Percentiles rank a stretch among this genome's conserved stretches.
Conservation (phyloP, 2,888 invertebrate genomes). For the Myathropa florea region DNA sequence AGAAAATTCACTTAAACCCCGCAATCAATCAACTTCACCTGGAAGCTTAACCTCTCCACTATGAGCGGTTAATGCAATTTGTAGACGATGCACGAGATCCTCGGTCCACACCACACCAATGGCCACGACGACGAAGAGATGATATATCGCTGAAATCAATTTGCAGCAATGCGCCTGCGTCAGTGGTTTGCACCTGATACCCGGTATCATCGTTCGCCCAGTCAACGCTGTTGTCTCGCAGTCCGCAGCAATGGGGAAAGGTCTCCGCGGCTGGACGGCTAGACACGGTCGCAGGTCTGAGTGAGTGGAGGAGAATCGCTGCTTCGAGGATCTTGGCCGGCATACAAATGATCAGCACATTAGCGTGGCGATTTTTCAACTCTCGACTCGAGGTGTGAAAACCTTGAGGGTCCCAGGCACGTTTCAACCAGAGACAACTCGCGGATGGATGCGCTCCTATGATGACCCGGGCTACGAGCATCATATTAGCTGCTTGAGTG, state of each 20-base stretch:
- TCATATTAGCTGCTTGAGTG: slow-evolving; percentile 58
- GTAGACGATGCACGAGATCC: slow-evolving; percentile 41
- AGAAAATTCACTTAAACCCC: slow-evolving; percentile 60
- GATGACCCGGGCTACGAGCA: slow-evolving; percentile 64
- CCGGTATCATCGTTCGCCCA: slow-evolving; percentile 61
- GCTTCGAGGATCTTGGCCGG: slow-evolving; percentile 61
- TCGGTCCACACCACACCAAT: slow-evolving; percentile 1
- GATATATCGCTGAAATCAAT: slow-evolving; percentile 69
- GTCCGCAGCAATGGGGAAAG: slow-evolving; percentile 47
- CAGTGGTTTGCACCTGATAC: slow-evolving; percentile 62
- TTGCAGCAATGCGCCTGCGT: slow-evolving; percentile 54
- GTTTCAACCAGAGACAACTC: slow-evolving; percentile 33
- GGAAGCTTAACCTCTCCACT: slow-evolving; percentile 67
- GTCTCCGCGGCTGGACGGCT: slow-evolving; percentile 22
- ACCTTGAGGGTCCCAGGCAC: slow-evolving; percentile 51
- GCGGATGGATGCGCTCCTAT: slow-evolving; percentile 18
- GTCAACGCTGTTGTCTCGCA: slow-evolving; percentile 60
- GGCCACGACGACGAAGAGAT: slow-evolving; percentile 44
- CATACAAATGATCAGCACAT: slow-evolving; percentile 70
- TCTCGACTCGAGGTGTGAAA: slow-evolving; percentile 64
- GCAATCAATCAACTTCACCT: slow-evolving; percentile 64
- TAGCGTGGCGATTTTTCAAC: slow-evolving; percentile 68
- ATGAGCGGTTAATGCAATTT: slow-evolving; percentile 61
- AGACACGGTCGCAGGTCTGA: slow-evolving; percentile 19
- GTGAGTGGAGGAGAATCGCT: slow-evolving; percentile 32